Evolutionary conservation across 2,113 vertebrate genomes (phyloP), one percentile per base, ranked within the genome.

Genomic region (Ornithorhynchus anatinus): DNA sequence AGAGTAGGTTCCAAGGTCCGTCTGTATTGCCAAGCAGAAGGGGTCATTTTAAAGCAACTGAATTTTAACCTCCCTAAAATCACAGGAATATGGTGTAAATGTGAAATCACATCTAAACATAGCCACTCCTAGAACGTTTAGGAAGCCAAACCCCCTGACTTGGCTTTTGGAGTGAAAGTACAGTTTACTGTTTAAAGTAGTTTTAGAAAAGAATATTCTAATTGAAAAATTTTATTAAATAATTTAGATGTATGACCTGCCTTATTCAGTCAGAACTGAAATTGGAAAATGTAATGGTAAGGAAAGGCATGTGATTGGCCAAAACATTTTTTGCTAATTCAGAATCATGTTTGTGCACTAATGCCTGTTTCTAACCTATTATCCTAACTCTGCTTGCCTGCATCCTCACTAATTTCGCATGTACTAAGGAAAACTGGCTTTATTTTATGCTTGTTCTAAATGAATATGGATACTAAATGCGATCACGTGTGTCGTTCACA

Each of bases 161-260:
- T 57, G 0, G 5, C 12, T 51, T 8, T n/a, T 50, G 66, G 66
- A 33, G 64, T 60, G 37, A 0, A 59, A 71, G 36, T 37, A 73
- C 56, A 75, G 0, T 82, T 59, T 80, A 69, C 74, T 72, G 23
- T 87, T 62, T 77, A 51, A 77, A 82, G 25, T 58, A n/a, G 32
- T 81, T 85, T 78, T 76, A 88, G 86, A 58, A 59, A 56, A 88
- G 87, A 88, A 79, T 82, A 92, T 91, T 95, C 96, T 96, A 97
- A 96, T 95, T 91, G 69, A 88, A 92, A 77, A 88, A 92, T 93
- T 96, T 94, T 89, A 94, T 95, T 91, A 91, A 97, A 96, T 89
- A 90, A 97, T 97, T 89, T 94, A 98, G 96, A 98, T 98, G 96
- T 98, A 90, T 98, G 96, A 99, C 89, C 92, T 91, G 94, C 91